Base-by-base conservation (phyloP, 1,140 invertebrate genomes). In the Euura lappo region DNA sequence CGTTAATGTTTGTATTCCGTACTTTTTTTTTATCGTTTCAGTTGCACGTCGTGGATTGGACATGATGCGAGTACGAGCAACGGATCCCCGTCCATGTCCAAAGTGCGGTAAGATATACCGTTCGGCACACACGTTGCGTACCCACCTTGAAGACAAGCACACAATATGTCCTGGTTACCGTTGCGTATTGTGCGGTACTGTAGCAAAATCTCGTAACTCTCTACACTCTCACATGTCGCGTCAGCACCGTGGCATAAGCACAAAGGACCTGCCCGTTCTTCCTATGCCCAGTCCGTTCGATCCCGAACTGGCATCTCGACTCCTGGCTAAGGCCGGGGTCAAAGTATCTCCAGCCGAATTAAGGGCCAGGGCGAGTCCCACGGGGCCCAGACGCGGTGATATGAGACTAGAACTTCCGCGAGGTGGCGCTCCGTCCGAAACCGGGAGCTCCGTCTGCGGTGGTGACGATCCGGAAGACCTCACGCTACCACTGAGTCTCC, bases 41-140 rank as follows among this genome's bases (percentile, higher is more conserved):
- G 93, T 93, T 69, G 91, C 92, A 65, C 90, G 94, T 77, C 89
- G 94, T 73, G 93, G 93, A 11, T 86, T 96, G 81, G 95, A 97
- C 79, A 91, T 96, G 90, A 91, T 94, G 84, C 90, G 95, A 78
- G 95, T 97, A 11, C 90, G 96, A 76, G 96, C 95, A 0, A 97
- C 95, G 11, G 96, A 97, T 89, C 95, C 95, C 0, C 89, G 96
- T 44, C 96, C 96, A 0, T 97, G 96, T 86, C 95, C 95, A 6
- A 96, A 97, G 84, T 97, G 96, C 84, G 95, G 95, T 2, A 97
- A 97, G 88, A 97, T 97, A 82, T 97, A 97, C 84, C 90, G 95
- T 44, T 96, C 95, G 4, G 96, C 96, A 2, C 96, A 97, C 83
- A 97, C 96, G 1, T 88, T 97, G 73, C 90, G 95, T 67, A 97